phyloP scores from a whole-genome alignment of 53 echinoderm and acorn worm species.

The Holothuria scabra region DNA sequence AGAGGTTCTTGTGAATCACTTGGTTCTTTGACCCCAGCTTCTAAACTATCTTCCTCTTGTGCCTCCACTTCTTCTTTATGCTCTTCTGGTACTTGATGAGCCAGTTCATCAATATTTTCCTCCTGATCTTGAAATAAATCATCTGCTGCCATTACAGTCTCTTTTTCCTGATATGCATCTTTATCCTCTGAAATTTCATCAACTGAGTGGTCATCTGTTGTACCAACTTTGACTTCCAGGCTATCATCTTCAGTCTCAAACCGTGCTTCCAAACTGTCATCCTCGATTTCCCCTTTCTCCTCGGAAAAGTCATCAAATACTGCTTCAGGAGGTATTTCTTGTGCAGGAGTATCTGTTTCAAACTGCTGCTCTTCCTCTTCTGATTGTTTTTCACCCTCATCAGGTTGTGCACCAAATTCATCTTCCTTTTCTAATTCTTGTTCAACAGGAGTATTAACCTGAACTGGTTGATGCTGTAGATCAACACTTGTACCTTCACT shows the following conservation, averaged over 20 bases:
- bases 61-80: slow-evolving; percentile 5
- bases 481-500: slow-evolving; percentile 20
- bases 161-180: slow-evolving; percentile 51
- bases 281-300: slow-evolving; percentile 46
- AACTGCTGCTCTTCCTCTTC: neutral
- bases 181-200: slow-evolving; percentile 44
- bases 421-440: slow-evolving; percentile 16
- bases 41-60: slow-evolving; percentile 42
- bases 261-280: slow-evolving; percentile 38
- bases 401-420: slow-evolving; percentile 34
- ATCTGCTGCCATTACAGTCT: slow-evolving; percentile 7
- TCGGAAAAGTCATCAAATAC: slow-evolving; percentile 68
- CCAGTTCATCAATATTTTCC: slow-evolving; percentile 12
- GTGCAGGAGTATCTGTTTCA: slow-evolving; percentile 5
- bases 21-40: slow-evolving; percentile 20
- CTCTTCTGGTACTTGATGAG: neutral
- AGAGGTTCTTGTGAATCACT: slow-evolving; percentile 38
- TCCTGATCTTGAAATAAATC: slow-evolving; percentile 1
- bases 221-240: slow-evolving; percentile 46
- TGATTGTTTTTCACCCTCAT: neutral
- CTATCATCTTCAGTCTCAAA: slow-evolving; percentile 44
- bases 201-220: slow-evolving; percentile 25
- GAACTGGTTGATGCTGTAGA: neutral
- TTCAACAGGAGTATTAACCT: neutral
- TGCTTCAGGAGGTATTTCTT: slow-evolving; percentile 28